phyloP scores from a whole-genome alignment of 2,113 vertebrate genomes.

The Heterocephalus glaber region DNA sequence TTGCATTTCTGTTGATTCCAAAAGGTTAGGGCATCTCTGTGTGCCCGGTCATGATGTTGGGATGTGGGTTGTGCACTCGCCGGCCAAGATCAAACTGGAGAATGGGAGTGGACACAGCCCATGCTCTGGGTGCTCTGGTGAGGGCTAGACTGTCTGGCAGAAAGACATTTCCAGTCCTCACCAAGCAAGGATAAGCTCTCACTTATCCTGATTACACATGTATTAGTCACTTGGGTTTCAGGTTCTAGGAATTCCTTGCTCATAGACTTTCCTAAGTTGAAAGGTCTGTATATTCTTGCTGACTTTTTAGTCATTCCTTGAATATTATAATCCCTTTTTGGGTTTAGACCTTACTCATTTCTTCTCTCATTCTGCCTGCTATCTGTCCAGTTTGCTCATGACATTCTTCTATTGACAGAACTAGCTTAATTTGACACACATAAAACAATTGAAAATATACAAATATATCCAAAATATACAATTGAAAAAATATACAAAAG shows the following conservation, averaged over 20 bases:
- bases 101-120: background rate
- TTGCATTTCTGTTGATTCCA: background rate
- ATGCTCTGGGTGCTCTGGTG: background rate
- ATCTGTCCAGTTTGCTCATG: background rate
- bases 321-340: background rate
- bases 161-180: background rate
- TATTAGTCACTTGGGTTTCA: constrained; percentile 31
- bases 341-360: background rate
- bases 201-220: background rate
- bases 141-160: too few species aligned
- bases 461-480: too few species aligned
- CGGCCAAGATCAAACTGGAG: background rate
- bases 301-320: constrained; percentile 33
- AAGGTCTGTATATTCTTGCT: constrained; percentile 21
- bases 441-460: background rate
- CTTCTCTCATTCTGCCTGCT: background rate
- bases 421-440: background rate
- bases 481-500: background rate
- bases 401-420: background rate
- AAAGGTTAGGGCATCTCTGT: background rate
- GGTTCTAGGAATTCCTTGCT: constrained; percentile 37
- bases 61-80: background rate
- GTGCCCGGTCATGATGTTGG: background rate
- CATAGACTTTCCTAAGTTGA: background rate
- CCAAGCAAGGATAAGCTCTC: background rate